Percentiles rank a stretch among this genome's conserved stretches.
phyloP scores from a whole-genome alignment of 2,797 vertebrate species.

The Zalophus californianus region DNA sequence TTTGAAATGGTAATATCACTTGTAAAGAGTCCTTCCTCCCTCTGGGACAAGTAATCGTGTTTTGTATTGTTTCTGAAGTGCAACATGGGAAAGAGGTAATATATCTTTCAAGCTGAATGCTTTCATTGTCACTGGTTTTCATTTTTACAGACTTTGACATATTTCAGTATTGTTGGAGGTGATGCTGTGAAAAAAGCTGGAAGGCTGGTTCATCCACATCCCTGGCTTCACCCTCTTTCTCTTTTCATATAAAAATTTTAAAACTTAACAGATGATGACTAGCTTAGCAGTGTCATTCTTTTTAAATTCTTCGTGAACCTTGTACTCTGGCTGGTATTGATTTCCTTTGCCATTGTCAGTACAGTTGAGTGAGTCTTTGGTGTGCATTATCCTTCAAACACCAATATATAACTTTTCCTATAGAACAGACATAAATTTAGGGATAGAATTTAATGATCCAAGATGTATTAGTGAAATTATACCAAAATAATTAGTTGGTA shows the following conservation, averaged over 20 bases:
- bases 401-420: conserved; percentile 73
- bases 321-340: conserved; percentile 63
- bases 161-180: conserved; percentile 69
- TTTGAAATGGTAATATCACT: conserved; percentile 77
- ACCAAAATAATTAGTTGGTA: background rate
- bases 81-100: conserved; percentile 55
- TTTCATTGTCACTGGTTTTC: conserved; percentile 73
- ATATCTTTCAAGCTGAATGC: conserved; percentile 67
- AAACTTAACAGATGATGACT: conserved; percentile 54
- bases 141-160: conserved; percentile 77
- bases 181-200: conserved; percentile 56
- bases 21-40: conserved; percentile 27
- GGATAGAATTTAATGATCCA: conserved; percentile 25
- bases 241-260: conserved; percentile 63
- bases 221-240: background rate
- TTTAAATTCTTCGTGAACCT: conserved; percentile 68
- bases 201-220: conserved; percentile 26
- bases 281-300: conserved; percentile 53
- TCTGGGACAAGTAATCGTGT: conserved; percentile 69
- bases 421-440: conserved; percentile 74
- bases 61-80: conserved; percentile 67
- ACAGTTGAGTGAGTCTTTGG: conserved; percentile 52
- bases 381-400: conserved; percentile 72
- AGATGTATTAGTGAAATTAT: background rate
- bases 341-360: conserved; percentile 74